Percentiles rank a stretch among this genome's conserved stretches.
Conservation (phyloP, 2,888 invertebrate genomes). For the Eudemis profundana region DNA sequence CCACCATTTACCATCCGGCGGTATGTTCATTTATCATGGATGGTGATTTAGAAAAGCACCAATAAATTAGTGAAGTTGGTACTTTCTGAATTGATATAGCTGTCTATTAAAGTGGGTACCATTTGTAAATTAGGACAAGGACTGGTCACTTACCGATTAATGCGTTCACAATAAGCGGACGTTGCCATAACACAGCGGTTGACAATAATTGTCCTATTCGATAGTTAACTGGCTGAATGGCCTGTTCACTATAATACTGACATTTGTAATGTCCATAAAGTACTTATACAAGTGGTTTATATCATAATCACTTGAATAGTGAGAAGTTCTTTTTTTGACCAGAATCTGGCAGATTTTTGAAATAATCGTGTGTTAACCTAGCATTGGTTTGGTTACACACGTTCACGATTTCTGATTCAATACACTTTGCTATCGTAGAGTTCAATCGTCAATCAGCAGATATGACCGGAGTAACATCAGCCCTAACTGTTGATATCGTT, state of each 20-base stretch:
- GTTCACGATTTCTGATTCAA: too few species aligned
- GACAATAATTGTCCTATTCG: constrained; percentile 69
- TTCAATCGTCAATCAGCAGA: too few species aligned
- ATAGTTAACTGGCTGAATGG: constrained; percentile 46
- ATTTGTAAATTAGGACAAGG: constrained; percentile 69
- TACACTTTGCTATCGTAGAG: too few species aligned
- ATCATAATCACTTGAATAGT: too few species aligned
- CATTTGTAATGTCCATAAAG: constrained; percentile 15
- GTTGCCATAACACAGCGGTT: constrained; percentile 66
- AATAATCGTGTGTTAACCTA: too few species aligned
- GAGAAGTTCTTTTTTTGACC: background rate
- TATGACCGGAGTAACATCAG: too few species aligned
- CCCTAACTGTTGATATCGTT: background rate
- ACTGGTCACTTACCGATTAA: constrained; percentile 67
- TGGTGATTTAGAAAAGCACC: background rate
- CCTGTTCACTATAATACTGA: constrained; percentile 1
- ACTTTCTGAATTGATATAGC: constrained; percentile 22
- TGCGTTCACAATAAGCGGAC: constrained; percentile 78
- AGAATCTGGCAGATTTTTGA: too few species aligned
- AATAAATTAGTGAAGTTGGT: constrained; percentile 1
- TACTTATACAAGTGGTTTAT: background rate
- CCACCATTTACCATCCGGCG: too few species aligned
- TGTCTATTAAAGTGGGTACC: constrained; percentile 27
- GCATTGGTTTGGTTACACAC: too few species aligned
- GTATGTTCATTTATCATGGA: background rate